Percentiles rank a stretch among this genome's conserved stretches.
phyloP scores from a whole-genome alignment of 1,140 invertebrate species.

The Sinonovacula constricta region DNA sequence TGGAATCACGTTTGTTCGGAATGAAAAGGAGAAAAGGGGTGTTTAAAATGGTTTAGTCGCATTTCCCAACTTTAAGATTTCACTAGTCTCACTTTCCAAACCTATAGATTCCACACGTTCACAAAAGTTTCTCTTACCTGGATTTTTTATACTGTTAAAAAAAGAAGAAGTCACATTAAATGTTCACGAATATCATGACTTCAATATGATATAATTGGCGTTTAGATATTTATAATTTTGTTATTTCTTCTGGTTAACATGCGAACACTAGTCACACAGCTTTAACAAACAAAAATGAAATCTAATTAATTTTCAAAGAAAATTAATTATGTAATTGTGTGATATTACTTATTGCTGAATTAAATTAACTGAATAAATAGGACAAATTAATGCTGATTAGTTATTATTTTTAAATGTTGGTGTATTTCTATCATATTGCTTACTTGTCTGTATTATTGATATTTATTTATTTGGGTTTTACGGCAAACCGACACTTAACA shows the following conservation, averaged over 20 bases:
- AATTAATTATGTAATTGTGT: neutral
- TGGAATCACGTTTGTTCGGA: too few relatives aligned
- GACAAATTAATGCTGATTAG: neutral
- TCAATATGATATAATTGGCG: neutral
- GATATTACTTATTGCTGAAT: conserved; percentile 1
- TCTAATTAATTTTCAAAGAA: neutral
- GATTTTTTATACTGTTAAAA: neutral
- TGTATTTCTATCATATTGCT: too few relatives aligned
- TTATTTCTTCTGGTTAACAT: neutral
- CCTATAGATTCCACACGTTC: neutral
- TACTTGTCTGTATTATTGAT: too few relatives aligned
- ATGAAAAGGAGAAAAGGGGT: too few relatives aligned
- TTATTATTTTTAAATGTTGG: too few relatives aligned
- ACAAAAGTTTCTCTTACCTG: neutral
- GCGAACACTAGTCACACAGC: neutral
- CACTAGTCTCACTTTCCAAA: neutral
- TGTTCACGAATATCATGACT: neutral
- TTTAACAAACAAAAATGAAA: conserved; percentile 1
- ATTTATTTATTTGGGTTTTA: too few relatives aligned
- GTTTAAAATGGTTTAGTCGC: too few relatives aligned
- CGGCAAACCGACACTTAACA: too few relatives aligned
- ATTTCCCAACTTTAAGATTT: too few relatives aligned
- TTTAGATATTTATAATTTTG: neutral
- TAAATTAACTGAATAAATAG: neutral
- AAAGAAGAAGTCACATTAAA: neutral